Conservation (phyloP, 2,888 invertebrate species). For the Eilema griseolum region DNA sequence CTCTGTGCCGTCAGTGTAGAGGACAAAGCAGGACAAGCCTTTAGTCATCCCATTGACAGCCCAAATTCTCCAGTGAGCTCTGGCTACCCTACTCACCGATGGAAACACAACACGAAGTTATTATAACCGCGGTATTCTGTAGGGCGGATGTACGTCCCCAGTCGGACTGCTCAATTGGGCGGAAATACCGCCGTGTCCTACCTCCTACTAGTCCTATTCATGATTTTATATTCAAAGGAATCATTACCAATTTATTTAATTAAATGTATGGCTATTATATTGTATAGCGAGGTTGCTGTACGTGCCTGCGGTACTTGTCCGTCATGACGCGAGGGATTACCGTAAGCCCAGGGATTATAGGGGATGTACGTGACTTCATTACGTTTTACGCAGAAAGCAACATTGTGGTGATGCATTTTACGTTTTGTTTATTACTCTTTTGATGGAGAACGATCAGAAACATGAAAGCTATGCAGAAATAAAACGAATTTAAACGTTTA, state of each 20-base stretch:
- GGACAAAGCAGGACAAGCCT: too few relatives aligned
- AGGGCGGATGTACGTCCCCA: too few relatives aligned
- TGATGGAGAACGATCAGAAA: slow-evolving; percentile 30
- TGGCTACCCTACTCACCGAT: too few relatives aligned
- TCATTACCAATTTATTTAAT: slow-evolving; percentile 35
- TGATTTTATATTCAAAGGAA: slow-evolving; percentile 20
- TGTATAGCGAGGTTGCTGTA: slow-evolving; percentile 16
- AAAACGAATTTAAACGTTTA: slow-evolving; percentile 36
- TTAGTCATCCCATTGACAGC: too few relatives aligned
- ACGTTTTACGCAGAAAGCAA: slow-evolving; percentile 29
- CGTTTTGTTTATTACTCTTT: slow-evolving; percentile 27
- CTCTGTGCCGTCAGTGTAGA: too few relatives aligned
- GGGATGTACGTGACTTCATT: slow-evolving; percentile 48
- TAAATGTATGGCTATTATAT: slow-evolving; percentile 5
- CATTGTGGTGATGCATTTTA: slow-evolving; percentile 38
- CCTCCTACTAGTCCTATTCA: too few relatives aligned
- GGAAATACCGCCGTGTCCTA: too few relatives aligned
- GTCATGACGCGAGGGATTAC: slow-evolving; percentile 37
- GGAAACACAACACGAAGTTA: too few relatives aligned
- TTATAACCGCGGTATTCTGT: too few relatives aligned
- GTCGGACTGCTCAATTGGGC: too few relatives aligned
- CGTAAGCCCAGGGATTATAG: slow-evolving; percentile 40
- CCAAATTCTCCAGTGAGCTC: too few relatives aligned
- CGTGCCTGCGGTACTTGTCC: slow-evolving; percentile 28
- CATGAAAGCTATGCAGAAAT: slow-evolving; percentile 27